A percentile compares a stretch with the other conserved stretches of the same genome.
Evolutionary conservation across 92 coral and sea anemone genomes (phyloP).

Genomic region (Epizoanthus illoricatus): DNA sequence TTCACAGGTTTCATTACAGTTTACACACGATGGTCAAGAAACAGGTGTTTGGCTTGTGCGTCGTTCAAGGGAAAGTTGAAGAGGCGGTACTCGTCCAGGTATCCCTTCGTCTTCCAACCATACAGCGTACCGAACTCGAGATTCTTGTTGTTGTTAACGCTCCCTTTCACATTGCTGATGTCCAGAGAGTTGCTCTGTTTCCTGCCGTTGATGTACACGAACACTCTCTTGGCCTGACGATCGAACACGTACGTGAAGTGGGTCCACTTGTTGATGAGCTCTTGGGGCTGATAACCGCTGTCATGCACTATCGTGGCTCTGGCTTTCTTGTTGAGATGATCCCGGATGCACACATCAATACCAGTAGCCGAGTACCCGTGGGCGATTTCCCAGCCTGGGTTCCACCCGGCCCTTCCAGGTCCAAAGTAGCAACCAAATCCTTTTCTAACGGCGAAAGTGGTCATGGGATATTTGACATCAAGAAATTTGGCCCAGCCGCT

Average conservation of each 20-base stretch:
- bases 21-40: too few relatives aligned
- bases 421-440: conserved; percentile 60
- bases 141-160: conserved; percentile 52
- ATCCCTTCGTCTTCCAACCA: conserved; percentile 75
- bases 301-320: conserved; percentile 41
- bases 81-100: conserved; percentile 69
- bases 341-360: conserved; percentile 58
- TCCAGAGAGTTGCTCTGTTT: conserved; percentile 14
- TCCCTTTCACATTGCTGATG: conserved; percentile 57
- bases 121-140: conserved; percentile 59
- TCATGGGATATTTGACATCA: conserved; percentile 61
- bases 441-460: conserved; percentile 69
- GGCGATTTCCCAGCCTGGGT: conserved; percentile 65
- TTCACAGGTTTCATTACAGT: too few relatives aligned
- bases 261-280: conserved; percentile 58
- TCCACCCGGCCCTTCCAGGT: conserved; percentile 49
- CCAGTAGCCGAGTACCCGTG: conserved; percentile 61
- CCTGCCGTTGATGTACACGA: neutral
- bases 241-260: conserved; percentile 63
- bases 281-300: neutral
- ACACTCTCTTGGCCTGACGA: conserved; percentile 47
- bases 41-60: too few relatives aligned
- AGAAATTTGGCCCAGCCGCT: conserved; percentile 64
- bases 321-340: conserved; percentile 48
- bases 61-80: too few relatives aligned